phyloP scores from a whole-genome alignment of 2,113 vertebrate genomes.

The Oxyruncus cristatus region DNA sequence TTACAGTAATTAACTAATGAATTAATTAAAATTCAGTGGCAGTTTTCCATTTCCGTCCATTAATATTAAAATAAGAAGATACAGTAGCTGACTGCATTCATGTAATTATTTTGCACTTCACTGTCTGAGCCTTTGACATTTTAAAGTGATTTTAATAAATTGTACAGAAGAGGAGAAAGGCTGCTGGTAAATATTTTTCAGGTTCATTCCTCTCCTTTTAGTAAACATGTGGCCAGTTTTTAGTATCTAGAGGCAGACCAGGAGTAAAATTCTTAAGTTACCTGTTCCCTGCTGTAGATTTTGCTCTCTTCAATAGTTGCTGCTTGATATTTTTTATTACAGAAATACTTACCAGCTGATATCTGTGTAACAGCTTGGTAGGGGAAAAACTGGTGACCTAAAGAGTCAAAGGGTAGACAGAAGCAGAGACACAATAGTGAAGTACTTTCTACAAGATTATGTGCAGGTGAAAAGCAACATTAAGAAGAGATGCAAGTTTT shows the following conservation, averaged over 20 bases:
- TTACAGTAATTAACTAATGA: constrained; percentile 43
- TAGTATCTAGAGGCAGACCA: background rate
- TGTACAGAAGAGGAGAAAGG: background rate
- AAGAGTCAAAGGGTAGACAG: background rate
- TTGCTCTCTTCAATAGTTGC: background rate
- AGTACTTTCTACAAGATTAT: background rate
- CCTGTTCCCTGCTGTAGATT: background rate
- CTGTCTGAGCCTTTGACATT: background rate
- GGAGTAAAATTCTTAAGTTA: background rate
- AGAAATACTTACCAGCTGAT: background rate
- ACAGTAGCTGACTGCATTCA: background rate
- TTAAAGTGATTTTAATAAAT: background rate
- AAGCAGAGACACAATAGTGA: background rate
- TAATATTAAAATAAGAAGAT: background rate
- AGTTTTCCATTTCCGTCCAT: background rate
- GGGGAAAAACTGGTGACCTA: background rate
- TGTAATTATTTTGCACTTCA: constrained; percentile 36
- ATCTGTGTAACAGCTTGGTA: background rate
- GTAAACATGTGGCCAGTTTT: background rate
- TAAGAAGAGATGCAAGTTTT: background rate
- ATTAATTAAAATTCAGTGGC: constrained; percentile 39
- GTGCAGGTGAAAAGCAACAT: background rate
- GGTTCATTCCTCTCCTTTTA: background rate
- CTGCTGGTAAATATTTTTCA: background rate
- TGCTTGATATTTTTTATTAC: background rate